These are phyloP conservation scores for Engraulis encrasicolus DNA, from an alignment of 2,113 vertebrate species.

Conservation along the genomic window DNA sequence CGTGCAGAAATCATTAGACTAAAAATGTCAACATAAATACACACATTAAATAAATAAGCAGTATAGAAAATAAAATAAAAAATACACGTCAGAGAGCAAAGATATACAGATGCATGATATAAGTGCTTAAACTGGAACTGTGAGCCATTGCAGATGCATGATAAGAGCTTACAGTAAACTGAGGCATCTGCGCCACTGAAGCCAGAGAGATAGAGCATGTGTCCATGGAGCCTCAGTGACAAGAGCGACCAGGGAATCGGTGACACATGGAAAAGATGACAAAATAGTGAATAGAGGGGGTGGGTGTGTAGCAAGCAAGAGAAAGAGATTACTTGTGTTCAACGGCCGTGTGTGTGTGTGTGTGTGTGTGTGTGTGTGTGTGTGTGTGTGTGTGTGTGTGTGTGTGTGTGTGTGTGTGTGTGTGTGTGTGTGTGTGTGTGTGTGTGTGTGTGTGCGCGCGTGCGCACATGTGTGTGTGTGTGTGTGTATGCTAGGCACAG, in stretches of 20 bases:
- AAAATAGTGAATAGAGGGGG: background rate
- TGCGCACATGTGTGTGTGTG: constrained; percentile 7
- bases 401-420: constrained; percentile 9
- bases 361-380: background rate
- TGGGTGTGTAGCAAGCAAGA: background rate
- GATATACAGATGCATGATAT: background rate
- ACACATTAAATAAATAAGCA: no score
- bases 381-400: constrained; percentile 13
- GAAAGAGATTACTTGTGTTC: background rate
- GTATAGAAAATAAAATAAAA: no score
- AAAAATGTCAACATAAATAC: no score
- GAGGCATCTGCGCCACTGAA: background rate
- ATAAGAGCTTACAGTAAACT: no score
- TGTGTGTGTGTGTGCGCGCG: background rate
- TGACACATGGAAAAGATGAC: background rate
- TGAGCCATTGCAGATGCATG: no score
- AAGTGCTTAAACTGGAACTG: background rate
- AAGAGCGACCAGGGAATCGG: background rate
- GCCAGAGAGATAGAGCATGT: background rate
- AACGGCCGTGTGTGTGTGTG: background rate
- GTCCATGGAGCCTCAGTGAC: background rate
- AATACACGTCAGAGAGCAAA: background rate
- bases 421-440: constrained; percentile 8
- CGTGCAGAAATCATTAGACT: no score
- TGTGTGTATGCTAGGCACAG: background rate